Evolutionary conservation across 2,888 invertebrate genomes (phyloP).

Genomic region (Disparrhopalites patrizii): DNA sequence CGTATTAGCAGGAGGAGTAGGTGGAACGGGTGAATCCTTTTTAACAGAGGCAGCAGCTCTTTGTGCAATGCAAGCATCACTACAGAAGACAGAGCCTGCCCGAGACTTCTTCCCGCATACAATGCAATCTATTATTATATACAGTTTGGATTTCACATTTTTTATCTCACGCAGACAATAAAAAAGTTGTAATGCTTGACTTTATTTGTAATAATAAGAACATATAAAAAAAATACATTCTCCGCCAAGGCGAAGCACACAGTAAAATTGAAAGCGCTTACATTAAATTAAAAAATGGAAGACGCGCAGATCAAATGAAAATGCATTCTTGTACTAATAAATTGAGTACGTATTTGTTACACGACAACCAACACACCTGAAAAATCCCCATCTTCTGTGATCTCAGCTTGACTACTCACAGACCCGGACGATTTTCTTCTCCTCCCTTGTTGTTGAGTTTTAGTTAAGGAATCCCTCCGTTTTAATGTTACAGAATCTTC

Average conservation of each 20-base stretch:
- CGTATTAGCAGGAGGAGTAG: background rate
- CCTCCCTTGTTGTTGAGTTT: background rate
- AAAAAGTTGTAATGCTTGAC: too few relatives aligned
- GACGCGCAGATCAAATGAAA: background rate
- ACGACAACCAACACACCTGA: background rate
- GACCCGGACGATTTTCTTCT: conserved; percentile 19
- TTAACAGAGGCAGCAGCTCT: conserved; percentile 7
- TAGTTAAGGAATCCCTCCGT: background rate
- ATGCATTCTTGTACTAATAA: background rate
- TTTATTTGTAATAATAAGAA: too few relatives aligned
- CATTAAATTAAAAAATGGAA: background rate
- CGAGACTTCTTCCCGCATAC: conserved; percentile 74
- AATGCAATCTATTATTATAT: conserved; percentile 58
- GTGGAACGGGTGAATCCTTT: conserved; percentile 2
- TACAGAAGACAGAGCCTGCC: conserved; percentile 83
- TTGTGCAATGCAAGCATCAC: conserved; percentile 69
- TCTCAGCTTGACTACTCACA: background rate
- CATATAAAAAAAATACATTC: too few relatives aligned
- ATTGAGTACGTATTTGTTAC: background rate
- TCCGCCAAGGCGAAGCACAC: too few relatives aligned
- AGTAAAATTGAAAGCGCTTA: too few relatives aligned
- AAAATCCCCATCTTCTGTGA: background rate
- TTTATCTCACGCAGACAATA: too few relatives aligned
- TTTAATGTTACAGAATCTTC: conserved; percentile 1
- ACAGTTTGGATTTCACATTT: too few relatives aligned